These are phyloP conservation scores for Ceratitis capitata DNA, from an alignment of 1,140 invertebrate genomes.

Conservation along the genomic window DNA sequence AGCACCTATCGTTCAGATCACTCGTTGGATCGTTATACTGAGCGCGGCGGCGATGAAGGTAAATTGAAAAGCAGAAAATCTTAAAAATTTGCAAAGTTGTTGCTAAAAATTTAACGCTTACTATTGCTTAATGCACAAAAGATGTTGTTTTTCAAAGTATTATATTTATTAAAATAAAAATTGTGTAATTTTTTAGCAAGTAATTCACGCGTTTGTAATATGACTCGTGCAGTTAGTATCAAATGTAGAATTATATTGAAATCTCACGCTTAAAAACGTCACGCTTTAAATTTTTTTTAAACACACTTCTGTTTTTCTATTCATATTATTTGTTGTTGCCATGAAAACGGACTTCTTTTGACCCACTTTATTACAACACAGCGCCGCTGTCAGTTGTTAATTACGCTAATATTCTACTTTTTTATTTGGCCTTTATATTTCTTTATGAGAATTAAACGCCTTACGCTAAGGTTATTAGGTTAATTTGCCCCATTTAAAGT, in stretches of 20 bases:
- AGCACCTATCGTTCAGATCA: slow-evolving; percentile 59
- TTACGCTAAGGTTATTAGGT: neutral
- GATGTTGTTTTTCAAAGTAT: too few relatives aligned
- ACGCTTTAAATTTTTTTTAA: neutral
- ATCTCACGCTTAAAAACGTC: neutral
- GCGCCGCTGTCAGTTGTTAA: neutral
- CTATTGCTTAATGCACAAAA: neutral
- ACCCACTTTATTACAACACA: neutral
- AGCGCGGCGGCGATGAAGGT: slow-evolving; percentile 59
- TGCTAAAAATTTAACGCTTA: neutral
- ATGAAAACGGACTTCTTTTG: neutral
- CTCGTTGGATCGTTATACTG: slow-evolving; percentile 64
- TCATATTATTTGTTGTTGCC: neutral
- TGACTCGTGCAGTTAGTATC: neutral
- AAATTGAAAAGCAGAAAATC: slow-evolving; percentile 42
- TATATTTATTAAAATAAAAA: neutral
- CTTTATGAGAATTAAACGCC: neutral
- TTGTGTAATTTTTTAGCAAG: neutral
- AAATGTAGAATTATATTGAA: neutral
- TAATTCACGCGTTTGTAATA: neutral
- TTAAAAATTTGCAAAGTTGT: neutral
- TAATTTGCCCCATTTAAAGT: neutral
- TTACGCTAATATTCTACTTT: neutral
- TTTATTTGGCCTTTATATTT: neutral
- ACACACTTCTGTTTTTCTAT: too few relatives aligned